A percentile compares a stretch with the other conserved stretches of the same genome.
These are phyloP conservation scores for Dreissena rostriformis DNA, from an alignment of 1,140 invertebrate genomes.

Conservation along the genomic window DNA sequence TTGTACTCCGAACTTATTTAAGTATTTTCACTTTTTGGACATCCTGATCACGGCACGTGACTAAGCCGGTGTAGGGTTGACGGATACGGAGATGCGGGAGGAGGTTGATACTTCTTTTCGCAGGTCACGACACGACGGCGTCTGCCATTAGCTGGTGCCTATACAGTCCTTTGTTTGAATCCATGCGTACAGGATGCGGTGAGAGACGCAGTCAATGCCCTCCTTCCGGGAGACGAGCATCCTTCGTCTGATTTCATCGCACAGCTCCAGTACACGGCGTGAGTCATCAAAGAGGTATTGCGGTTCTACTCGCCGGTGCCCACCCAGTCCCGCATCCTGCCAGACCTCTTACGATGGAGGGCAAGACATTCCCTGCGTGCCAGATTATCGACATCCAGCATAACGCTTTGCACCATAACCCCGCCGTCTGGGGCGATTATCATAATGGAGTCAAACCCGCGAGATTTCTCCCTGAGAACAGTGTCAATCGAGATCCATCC, in stretches of 20 bases:
- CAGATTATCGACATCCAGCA: constrained; percentile 22
- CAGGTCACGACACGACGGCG: constrained; percentile 24
- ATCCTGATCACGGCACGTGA: constrained; percentile 35
- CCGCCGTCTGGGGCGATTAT: constrained; percentile 45
- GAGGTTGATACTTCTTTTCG: constrained; percentile 39
- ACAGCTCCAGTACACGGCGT: background rate
- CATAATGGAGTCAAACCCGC: constrained; percentile 55
- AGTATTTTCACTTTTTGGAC: constrained; percentile 32
- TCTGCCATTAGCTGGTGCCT: constrained; percentile 1
- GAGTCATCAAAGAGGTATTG: background rate
- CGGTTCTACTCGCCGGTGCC: background rate
- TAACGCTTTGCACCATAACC: constrained; percentile 55
- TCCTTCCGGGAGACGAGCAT: background rate
- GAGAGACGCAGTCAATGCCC: background rate
- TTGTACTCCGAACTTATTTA: no score
- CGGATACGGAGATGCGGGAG: constrained; percentile 9
- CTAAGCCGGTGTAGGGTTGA: background rate
- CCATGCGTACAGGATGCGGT: background rate
- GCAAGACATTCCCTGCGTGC: constrained; percentile 71
- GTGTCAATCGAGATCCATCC: constrained; percentile 60
- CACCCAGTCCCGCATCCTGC: background rate
- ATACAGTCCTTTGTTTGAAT: background rate
- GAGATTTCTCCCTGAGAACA: constrained; percentile 63
- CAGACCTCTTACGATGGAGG: constrained; percentile 75
- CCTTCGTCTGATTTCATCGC: background rate